Conservation (phyloP, 2,113 vertebrate species). For the Zosterops hypoxanthus region DNA sequence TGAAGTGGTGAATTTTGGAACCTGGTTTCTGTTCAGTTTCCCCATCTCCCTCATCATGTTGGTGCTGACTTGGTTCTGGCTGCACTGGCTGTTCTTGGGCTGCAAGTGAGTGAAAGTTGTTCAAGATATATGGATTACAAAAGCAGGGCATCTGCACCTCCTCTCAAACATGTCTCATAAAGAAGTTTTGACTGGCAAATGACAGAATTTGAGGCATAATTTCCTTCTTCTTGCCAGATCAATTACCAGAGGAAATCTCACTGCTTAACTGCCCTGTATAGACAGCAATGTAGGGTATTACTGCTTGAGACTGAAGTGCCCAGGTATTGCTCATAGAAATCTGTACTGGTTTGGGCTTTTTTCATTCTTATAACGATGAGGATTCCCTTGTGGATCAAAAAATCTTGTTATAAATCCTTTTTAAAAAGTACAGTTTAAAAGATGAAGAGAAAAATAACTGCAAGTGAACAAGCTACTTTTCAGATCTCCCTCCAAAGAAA, state of each 20-base stretch:
- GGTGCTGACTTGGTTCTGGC: slow-evolving; percentile 96
- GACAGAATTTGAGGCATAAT: background rate
- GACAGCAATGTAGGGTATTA: background rate
- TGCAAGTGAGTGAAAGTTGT: slow-evolving; percentile 89
- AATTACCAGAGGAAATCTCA: background rate
- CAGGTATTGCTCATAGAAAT: background rate
- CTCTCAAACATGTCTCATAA: background rate
- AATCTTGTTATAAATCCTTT: background rate
- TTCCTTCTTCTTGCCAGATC: background rate
- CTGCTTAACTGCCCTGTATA: background rate
- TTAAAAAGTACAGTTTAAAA: background rate
- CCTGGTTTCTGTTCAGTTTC: slow-evolving; percentile 98
- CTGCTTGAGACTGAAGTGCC: background rate
- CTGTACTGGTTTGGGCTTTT: background rate
- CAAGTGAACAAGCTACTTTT: background rate
- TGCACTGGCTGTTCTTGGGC: slow-evolving; percentile 95
- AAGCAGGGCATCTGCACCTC: background rate
- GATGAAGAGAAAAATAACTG: background rate
- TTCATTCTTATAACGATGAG: background rate
- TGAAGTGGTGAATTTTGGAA: slow-evolving; percentile 95
- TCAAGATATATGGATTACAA: background rate
- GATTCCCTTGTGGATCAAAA: background rate
- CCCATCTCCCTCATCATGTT: slow-evolving; percentile 95
- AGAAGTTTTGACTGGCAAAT: background rate
- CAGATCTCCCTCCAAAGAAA: background rate